These are phyloP conservation scores for Hermaeophaga mercurialis DNA, from an alignment of 2,888 invertebrate genomes.

Conservation along the genomic window DNA sequence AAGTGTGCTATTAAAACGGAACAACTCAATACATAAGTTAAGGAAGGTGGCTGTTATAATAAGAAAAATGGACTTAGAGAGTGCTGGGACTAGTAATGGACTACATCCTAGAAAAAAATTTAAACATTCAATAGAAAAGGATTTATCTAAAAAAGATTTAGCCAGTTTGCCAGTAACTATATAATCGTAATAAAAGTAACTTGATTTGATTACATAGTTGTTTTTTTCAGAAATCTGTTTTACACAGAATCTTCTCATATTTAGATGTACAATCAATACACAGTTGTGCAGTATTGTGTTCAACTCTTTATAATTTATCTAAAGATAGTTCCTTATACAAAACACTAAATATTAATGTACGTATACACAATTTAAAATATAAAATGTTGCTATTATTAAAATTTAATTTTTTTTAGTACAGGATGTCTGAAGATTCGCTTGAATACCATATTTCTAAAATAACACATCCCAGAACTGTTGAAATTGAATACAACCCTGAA, in stretches of 20 bases:
- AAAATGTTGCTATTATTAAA: conserved; percentile 9
- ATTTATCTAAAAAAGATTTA: conserved; percentile 32
- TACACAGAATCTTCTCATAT: conserved; percentile 45
- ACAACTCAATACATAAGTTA: conserved; percentile 3
- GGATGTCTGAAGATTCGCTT: conserved; percentile 45
- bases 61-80: conserved; percentile 27
- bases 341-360: conserved; percentile 45
- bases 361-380: conserved; percentile 7
- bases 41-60: conserved; percentile 8
- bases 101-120: conserved; percentile 38
- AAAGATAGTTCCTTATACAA: conserved; percentile 45
- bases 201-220: conserved; percentile 5
- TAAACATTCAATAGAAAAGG: conserved; percentile 32
- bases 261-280: conserved; percentile 46
- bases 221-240: conserved; percentile 42
- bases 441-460: conserved; percentile 46
- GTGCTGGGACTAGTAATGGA: conserved; percentile 24
- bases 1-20: conserved; percentile 6
- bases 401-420: conserved; percentile 41
- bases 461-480: conserved; percentile 41
- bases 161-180: conserved; percentile 38
- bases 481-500: conserved; percentile 44
- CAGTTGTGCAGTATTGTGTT: conserved; percentile 45
- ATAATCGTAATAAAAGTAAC: neutral
- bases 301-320: conserved; percentile 45